Evolutionary conservation across 2,113 vertebrate genomes (phyloP), one percentile per base, ranked within the genome.

Genomic region (Beaufortia kweichowensis): DNA sequence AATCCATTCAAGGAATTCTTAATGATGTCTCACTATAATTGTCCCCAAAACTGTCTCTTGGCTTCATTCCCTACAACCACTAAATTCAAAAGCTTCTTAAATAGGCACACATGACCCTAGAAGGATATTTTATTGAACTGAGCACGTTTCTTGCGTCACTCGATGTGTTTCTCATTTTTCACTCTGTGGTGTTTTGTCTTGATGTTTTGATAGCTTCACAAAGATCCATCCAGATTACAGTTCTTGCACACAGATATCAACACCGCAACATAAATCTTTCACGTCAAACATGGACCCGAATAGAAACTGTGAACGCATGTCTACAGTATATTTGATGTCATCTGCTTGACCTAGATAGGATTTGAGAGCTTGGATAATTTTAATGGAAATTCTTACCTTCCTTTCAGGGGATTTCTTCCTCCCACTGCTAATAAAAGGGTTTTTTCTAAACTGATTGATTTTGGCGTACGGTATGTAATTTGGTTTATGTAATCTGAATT

Each of bases 301-400:
- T 39, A 26, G 53, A 56, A 71, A 26, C 24, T 3, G 53, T 57
- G 53, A 71, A 28, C 68, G 9, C 23, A 69, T 69, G 26, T 67
- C 64, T 67, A n/a, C n/a, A n/a, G n/a, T n/a, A 29, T 11, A 55
- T 69, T 53, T 69, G 48, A 69, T 69, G 23, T 70, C 50, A 56
- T 70, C 67, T 70, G 29, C 67, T 12, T 71, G 68, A 71, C 68
- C 68, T 59, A 71, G 68, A 41, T 71, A 41, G 50, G 31, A 59
- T 57, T 11, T 59, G 53, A 71, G 39, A n/a, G 33, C 33, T 19
- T 26, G 23, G 33, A 19, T 41, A 55, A 26, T 24, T 57, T 41
- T 39, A 71, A 41, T 41, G 21, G 21, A 26, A 57, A 71, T 59
- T 57, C 68, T 71, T 59, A 71, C 68, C 33, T 71, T 39, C 33